Conservation (phyloP, 2,113 vertebrate species). For the Engraulis encrasicolus region DNA sequence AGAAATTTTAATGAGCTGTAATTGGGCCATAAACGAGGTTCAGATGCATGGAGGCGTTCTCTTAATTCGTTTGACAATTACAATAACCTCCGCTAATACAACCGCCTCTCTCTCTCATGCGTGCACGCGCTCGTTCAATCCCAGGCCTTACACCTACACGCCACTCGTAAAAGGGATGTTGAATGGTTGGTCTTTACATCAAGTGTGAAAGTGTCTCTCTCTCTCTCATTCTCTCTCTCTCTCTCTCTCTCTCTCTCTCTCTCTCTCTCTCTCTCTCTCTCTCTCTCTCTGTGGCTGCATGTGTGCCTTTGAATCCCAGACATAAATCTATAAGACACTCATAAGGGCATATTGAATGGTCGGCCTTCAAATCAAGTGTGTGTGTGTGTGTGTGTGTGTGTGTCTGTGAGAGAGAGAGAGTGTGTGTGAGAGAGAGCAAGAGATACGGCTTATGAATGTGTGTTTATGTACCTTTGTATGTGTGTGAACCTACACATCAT, state of each 20-base stretch:
- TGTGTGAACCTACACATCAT: too few species aligned
- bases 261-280: not conserved
- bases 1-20: slow-evolving; percentile 30
- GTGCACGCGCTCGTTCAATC: too few species aligned
- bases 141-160: not conserved
- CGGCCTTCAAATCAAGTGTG: slow-evolving; percentile 16
- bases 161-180: not conserved
- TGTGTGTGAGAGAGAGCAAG: too few species aligned
- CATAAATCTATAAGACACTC: too few species aligned
- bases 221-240: not conserved
- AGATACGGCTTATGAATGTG: too few species aligned
- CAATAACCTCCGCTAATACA: slow-evolving; percentile 54
- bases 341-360: too few species aligned
- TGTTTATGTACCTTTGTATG: not conserved
- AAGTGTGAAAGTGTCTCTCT: too few species aligned
- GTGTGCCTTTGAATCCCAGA: too few species aligned
- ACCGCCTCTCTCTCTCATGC: slow-evolving; percentile 47
- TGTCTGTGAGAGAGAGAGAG: too few species aligned
- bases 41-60: slow-evolving; percentile 25
- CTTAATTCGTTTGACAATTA: slow-evolving; percentile 61
- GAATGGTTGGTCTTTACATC: too few species aligned
- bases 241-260: not conserved
- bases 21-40: slow-evolving; percentile 42
- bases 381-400: slow-evolving; percentile 49
- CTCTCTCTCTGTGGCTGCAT: not conserved